Conservation (phyloP, 92 coral and sea anemone species). For the Palythoa grandiflora region DNA sequence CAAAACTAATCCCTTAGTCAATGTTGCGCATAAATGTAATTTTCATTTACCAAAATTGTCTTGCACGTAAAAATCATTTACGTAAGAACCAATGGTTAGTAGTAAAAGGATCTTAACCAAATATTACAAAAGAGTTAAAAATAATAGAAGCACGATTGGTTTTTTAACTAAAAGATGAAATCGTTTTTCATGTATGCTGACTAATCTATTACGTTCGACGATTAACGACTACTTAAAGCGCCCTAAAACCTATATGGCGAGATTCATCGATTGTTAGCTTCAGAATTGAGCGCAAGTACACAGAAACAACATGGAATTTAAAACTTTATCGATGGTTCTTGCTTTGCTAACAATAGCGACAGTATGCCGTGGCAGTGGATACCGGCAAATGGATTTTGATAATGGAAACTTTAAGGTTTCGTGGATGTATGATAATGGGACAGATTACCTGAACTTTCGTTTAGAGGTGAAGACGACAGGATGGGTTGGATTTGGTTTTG, state of each 20-base stretch:
- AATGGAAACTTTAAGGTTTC: conserved; percentile 26
- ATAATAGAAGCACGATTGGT: background rate
- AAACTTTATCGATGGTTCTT: background rate
- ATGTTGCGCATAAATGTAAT: background rate
- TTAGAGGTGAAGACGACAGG: conserved; percentile 24
- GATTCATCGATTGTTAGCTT: background rate
- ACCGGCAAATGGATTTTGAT: background rate
- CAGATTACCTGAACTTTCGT: background rate
- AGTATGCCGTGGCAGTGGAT: background rate
- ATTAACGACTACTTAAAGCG: background rate
- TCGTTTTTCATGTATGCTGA: background rate
- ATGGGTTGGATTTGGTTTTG: conserved; percentile 42
- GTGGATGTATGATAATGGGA: conserved; percentile 12
- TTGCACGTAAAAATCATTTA: background rate
- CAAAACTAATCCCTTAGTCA: background rate
- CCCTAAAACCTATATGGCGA: background rate
- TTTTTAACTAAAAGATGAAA: background rate
- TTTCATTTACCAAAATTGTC: background rate
- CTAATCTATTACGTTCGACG: background rate
- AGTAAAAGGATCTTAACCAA: background rate
- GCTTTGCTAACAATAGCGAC: background rate
- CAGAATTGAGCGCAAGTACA: background rate
- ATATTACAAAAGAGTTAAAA: background rate
- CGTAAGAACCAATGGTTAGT: background rate
- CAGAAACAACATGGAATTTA: background rate